Evolutionary conservation across 2,113 vertebrate species (phyloP).

Genomic region (Conger conger): DNA sequence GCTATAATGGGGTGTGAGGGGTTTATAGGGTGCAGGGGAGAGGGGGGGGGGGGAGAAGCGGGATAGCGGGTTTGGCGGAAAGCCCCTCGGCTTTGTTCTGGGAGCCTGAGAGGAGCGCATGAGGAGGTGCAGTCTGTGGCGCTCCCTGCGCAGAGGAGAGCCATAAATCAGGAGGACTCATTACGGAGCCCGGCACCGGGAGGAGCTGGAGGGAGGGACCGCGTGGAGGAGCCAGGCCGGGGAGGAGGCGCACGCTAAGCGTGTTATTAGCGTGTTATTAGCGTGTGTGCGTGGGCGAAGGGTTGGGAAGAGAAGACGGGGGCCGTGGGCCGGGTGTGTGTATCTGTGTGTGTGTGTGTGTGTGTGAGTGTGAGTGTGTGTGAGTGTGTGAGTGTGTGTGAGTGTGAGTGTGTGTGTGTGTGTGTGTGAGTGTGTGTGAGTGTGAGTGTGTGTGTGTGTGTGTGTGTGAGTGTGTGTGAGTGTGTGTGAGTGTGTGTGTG

Average conservation of each 20-base stretch:
- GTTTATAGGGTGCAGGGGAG: background rate
- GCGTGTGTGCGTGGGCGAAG: conserved; percentile 13
- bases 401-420: too few relatives aligned
- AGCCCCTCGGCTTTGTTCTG: background rate
- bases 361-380: too few relatives aligned
- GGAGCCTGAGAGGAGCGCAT: background rate
- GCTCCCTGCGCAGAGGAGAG: background rate
- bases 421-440: too few relatives aligned
- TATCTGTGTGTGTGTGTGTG: conserved; percentile 21
- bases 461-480: conserved; percentile 30
- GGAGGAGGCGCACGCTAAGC: conserved; percentile 3
- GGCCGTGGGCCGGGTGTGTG: conserved; percentile 22
- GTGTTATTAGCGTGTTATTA: conserved; percentile 11
- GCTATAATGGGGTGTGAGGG: background rate
- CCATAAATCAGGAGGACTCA: conserved; percentile 19
- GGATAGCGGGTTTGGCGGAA: background rate
- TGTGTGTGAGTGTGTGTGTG: too few relatives aligned
- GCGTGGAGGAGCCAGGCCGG: background rate
- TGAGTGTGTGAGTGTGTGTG: background rate
- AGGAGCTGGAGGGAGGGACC: background rate
- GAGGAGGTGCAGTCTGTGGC: background rate
- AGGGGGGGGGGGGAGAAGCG: background rate
- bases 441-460: background rate
- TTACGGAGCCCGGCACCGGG: background rate
- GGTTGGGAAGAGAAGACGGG: background rate